Percentiles rank a stretch among this genome's conserved stretches.
Conservation (phyloP, 2,888 invertebrate species). For the Drosophila rubida region DNA sequence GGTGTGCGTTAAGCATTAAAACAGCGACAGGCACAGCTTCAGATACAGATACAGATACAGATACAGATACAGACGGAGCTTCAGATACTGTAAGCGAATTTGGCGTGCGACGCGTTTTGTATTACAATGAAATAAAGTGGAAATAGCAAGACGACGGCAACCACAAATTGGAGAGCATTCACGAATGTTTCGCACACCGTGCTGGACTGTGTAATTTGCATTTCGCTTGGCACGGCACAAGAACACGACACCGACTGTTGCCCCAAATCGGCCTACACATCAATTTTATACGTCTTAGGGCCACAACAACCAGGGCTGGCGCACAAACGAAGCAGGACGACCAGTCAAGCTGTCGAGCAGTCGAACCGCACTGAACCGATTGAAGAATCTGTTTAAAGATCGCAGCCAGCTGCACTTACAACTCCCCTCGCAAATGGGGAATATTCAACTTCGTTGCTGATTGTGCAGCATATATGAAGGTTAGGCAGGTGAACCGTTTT, state of each 20-base stretch:
- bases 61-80: neutral
- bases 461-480: too few relatives aligned
- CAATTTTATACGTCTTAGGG: constrained; percentile 38
- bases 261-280: constrained; percentile 25
- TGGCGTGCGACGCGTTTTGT: neutral
- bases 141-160: neutral
- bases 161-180: constrained; percentile 2
- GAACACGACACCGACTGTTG: constrained; percentile 33
- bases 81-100: neutral
- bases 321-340: neutral
- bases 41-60: neutral
- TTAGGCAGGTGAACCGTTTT: neutral
- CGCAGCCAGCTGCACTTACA: too few relatives aligned
- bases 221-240: constrained; percentile 41
- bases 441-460: too few relatives aligned
- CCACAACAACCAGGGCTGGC: constrained; percentile 30
- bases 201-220: constrained; percentile 6
- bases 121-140: neutral
- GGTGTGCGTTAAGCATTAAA: constrained; percentile 33
- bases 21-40: neutral
- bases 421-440: too few relatives aligned
- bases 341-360: too few relatives aligned
- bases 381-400: too few relatives aligned
- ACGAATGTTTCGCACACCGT: neutral
- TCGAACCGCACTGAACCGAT: too few relatives aligned